Evolutionary conservation across 2,888 invertebrate species (phyloP).

Genomic region (Cataglyphis livida): DNA sequence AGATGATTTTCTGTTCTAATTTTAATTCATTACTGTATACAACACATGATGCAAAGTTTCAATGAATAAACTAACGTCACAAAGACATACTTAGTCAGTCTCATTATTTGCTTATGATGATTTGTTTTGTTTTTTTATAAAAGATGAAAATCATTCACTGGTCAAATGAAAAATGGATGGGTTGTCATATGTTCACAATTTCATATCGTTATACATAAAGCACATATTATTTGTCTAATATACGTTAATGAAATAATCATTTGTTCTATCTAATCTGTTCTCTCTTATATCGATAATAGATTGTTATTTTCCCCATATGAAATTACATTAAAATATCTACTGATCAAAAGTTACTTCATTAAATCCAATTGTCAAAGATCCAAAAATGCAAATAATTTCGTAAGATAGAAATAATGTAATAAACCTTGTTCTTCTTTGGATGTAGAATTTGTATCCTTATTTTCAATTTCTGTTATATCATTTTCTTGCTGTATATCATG

Average conservation of each 20-base stretch:
- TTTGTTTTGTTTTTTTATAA: conserved; percentile 8
- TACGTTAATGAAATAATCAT: conserved; percentile 33
- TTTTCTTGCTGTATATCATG: conserved; percentile 23
- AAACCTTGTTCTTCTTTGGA: conserved; percentile 77
- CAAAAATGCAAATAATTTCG: conserved; percentile 81
- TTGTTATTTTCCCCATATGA: conserved; percentile 44
- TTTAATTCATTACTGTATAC: conserved; percentile 1
- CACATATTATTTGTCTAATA: conserved; percentile 16
- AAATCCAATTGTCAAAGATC: conserved; percentile 45
- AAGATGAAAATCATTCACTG: neutral
- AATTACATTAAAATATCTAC: conserved; percentile 59
- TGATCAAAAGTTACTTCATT: conserved; percentile 52
- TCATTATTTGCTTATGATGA: conserved; percentile 22
- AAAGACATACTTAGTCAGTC: conserved; percentile 58
- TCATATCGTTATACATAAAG: neutral
- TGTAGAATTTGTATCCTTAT: conserved; percentile 36
- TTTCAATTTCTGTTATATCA: conserved; percentile 42
- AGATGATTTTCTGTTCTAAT: neutral
- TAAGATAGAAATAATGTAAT: conserved; percentile 79
- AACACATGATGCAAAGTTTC: conserved; percentile 2
- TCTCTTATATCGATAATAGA: conserved; percentile 32
- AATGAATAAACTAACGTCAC: conserved; percentile 16
- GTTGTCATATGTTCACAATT: conserved; percentile 4
- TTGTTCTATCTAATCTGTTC: conserved; percentile 34
- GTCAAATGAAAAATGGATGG: neutral